Evolutionary conservation across 30 jellyfish, hydroid and myxozoan genomes (phyloP).

Genomic region (Pseudorhiza aurosa): DNA sequence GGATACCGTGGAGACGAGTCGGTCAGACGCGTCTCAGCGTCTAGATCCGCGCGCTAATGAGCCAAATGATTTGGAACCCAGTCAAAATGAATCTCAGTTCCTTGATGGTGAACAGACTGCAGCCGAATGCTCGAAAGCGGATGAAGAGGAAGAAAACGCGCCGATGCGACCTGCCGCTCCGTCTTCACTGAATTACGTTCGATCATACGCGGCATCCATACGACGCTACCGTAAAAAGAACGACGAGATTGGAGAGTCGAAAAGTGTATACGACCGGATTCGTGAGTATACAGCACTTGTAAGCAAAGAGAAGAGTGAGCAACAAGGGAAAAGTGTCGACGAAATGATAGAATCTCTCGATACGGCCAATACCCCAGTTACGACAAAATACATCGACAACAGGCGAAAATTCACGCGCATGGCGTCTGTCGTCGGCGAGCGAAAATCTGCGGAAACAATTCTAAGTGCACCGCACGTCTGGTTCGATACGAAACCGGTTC

Average conservation of each 20-base stretch:
- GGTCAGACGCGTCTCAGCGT: no score
- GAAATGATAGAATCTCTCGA: slow-evolving; percentile 80
- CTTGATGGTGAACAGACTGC: no score
- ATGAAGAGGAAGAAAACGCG: not conserved
- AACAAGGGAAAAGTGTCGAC: slow-evolving; percentile 44
- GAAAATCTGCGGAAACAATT: slow-evolving; percentile 11
- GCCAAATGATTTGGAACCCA: no score
- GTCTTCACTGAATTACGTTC: slow-evolving; percentile 61
- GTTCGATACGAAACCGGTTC: slow-evolving; percentile 51
- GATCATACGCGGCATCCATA: slow-evolving; percentile 56
- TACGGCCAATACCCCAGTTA: slow-evolving; percentile 39
- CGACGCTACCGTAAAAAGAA: slow-evolving; percentile 60
- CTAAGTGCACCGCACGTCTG: slow-evolving; percentile 57
- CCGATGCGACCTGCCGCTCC: slow-evolving; percentile 67
- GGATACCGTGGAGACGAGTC: not conserved
- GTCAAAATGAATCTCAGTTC: no score
- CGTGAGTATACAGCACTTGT: slow-evolving; percentile 78
- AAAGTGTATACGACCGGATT: slow-evolving; percentile 71
- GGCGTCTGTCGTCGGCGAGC: slow-evolving; percentile 14
- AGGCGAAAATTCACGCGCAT: slow-evolving; percentile 67
- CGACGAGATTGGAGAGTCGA: slow-evolving; percentile 61
- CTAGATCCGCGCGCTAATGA: no score
- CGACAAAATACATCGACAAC: slow-evolving; percentile 41
- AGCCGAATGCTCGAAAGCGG: no score
- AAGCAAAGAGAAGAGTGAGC: slow-evolving; percentile 51